Conservation (phyloP, 2,888 invertebrate genomes). For the Chloromyia formosa region DNA sequence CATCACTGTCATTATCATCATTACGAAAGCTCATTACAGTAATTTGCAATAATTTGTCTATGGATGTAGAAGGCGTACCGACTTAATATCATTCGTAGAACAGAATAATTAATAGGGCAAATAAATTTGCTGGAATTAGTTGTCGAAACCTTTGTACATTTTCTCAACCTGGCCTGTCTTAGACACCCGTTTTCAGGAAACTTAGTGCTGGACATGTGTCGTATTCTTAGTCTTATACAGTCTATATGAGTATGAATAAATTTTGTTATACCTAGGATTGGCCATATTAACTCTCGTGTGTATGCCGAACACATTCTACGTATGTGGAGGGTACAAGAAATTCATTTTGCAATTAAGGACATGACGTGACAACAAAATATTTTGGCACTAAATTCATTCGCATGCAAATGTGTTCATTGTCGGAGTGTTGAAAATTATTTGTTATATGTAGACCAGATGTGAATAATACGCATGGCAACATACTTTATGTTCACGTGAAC, state of each 20-base stretch:
- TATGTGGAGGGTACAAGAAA: not conserved
- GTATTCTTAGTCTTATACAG: too few species aligned
- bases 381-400: constrained; percentile 10
- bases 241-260: too few species aligned
- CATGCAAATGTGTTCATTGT: constrained; percentile 26
- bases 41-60: constrained; percentile 27
- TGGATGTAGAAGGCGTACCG: not conserved
- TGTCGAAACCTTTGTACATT: constrained; percentile 2
- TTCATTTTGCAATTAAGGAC: constrained; percentile 25
- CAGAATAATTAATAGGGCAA: constrained; percentile 18
- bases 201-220: too few species aligned
- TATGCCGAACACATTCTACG: too few species aligned
- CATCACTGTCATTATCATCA: not conserved
- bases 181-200: too few species aligned
- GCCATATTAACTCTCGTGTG: too few species aligned
- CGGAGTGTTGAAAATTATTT: constrained; percentile 22
- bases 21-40: constrained; percentile 11
- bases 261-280: too few species aligned
- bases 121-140: constrained; percentile 8
- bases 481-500: too few species aligned
- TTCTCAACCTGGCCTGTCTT: not conserved
- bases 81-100: not conserved
- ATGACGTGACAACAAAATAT: constrained; percentile 24
- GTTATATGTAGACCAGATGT: not conserved
- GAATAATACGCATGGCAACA: too few species aligned